phyloP scores from a whole-genome alignment of 2,888 invertebrate species.

The Morpho achilles region DNA sequence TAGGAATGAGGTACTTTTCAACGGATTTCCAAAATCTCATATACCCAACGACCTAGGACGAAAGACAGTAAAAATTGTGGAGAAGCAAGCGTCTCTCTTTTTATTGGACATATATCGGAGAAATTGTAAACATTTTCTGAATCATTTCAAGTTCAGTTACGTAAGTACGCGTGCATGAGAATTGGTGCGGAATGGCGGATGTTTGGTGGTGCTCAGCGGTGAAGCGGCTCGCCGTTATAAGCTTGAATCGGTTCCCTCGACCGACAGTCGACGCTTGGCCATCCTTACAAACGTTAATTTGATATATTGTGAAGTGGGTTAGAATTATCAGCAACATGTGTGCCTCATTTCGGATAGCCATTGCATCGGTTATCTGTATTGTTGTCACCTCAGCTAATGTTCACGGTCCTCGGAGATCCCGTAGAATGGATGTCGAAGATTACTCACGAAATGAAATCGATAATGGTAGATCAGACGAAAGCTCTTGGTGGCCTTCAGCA shows the following conservation, averaged over 20 bases:
- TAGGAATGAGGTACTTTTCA: no score
- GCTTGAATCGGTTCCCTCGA: conserved; percentile 61
- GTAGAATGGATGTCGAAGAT: conserved; percentile 65
- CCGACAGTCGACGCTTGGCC: conserved; percentile 69
- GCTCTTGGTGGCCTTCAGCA: conserved; percentile 76
- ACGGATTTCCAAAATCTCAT: no score
- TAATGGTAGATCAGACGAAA: conserved; percentile 71
- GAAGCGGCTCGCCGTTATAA: conserved; percentile 75
- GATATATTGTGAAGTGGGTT: conserved; percentile 64
- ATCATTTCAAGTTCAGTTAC: conserved; percentile 80
- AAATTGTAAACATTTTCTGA: conserved; percentile 79
- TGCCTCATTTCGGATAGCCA: conserved; percentile 67
- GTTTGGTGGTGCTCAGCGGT: conserved; percentile 73
- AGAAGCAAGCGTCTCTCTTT: conserved; percentile 68
- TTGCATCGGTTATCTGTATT: conserved; percentile 65
- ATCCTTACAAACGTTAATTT: conserved; percentile 65
- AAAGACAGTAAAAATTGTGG: conserved; percentile 49
- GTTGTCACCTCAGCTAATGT: conserved; percentile 61
- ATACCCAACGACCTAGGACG: no score
- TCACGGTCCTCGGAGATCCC: conserved; percentile 65
- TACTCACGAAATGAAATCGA: conserved; percentile 69
- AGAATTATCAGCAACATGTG: conserved; percentile 61
- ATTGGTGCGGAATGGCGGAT: conserved; percentile 80
- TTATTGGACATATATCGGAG: conserved; percentile 75
- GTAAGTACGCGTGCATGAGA: conserved; percentile 76